Percentiles rank a stretch among this genome's conserved stretches.
These are phyloP conservation scores for Coenonympha arcania DNA, from an alignment of 2,888 invertebrate species.

Conservation along the genomic window DNA sequence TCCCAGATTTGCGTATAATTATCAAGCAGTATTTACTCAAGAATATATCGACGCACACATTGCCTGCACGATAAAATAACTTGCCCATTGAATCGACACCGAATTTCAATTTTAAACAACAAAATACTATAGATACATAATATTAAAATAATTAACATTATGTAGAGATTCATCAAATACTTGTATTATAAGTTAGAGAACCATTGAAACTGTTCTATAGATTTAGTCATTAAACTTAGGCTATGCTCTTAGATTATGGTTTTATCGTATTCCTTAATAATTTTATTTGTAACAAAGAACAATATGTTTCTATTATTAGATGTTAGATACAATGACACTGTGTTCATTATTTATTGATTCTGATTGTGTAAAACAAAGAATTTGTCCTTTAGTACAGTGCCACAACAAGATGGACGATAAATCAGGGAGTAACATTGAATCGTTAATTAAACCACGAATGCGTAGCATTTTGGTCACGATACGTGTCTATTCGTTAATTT, in stretches of 20 bases:
- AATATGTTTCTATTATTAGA: conserved; percentile 35
- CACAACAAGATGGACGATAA: conserved; percentile 23
- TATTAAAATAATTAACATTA: conserved; percentile 7
- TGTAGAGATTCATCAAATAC: conserved; percentile 26
- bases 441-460: conserved; percentile 7
- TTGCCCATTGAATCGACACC: conserved; percentile 15
- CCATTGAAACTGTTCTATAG: conserved; percentile 26
- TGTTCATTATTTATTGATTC: conserved; percentile 59
- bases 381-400: conserved; percentile 36
- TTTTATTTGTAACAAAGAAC: conserved; percentile 39
- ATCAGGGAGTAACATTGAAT: conserved; percentile 17
- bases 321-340: conserved; percentile 41
- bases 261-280: conserved; percentile 56
- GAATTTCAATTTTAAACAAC: conserved; percentile 19
- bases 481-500: conserved; percentile 3
- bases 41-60: conserved; percentile 10
- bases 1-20: too few relatives aligned
- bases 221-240: conserved; percentile 23
- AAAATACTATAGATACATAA: too few relatives aligned
- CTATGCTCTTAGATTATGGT: conserved; percentile 16
- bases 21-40: background rate
- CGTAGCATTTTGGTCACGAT: conserved; percentile 3
- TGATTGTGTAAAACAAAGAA: conserved; percentile 40
- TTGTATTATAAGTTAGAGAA: conserved; percentile 28
- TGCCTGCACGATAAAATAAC: conserved; percentile 13